Evolutionary conservation across 2,797 vertebrate genomes (phyloP), one percentile per base, ranked within the genome.

Genomic region (Oreochromis mossambicus): DNA sequence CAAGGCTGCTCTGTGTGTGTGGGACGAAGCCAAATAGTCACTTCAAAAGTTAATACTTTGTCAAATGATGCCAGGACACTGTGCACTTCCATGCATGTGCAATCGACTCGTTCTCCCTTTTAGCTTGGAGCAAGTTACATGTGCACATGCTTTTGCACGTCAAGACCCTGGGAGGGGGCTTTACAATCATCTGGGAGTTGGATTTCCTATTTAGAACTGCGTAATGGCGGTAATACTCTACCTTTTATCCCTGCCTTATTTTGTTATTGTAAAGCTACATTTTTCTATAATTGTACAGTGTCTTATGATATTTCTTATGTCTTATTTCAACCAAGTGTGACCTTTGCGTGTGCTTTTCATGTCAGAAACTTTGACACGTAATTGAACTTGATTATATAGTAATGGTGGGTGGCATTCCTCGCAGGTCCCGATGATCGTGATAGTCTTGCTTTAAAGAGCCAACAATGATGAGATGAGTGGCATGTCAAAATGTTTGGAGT

Each of bases 311-410:
- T 26, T 26, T 26, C 24, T 26, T 26, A 26, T 38, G 32, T 63
- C 10, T 36, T 34, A 13, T 29, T 1, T 75, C 68, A 5, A 77
- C 66, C 63, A 3, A 5, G 4, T 3, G n/a, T 80, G 84, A 84
- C 77, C 55, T 90, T 80, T 68, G 6, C 8, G 5, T 50, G 58
- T 50, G 70, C 3, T 87, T 26, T 78, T 79, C 46, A 21, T 1
- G 79, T 88, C 63, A 77, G 46, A 83, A 55, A 73, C 26, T 81
- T 80, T 24, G 54, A 51, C 19, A 34, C 4, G 50, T 48, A 75
- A 50, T 54, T 34, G 4, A 6, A 17, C 24, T 52, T 8, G 3
- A 3, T 58, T 38, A 19, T 21, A 17, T 21, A 3, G 56, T 15
- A 66, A 56, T 36, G 19, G 2, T 41, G 46, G 19, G 19, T 77